These are phyloP conservation scores for Cryptoprocta ferox DNA, from an alignment of 2,797 vertebrate species.

Conservation along the genomic window DNA sequence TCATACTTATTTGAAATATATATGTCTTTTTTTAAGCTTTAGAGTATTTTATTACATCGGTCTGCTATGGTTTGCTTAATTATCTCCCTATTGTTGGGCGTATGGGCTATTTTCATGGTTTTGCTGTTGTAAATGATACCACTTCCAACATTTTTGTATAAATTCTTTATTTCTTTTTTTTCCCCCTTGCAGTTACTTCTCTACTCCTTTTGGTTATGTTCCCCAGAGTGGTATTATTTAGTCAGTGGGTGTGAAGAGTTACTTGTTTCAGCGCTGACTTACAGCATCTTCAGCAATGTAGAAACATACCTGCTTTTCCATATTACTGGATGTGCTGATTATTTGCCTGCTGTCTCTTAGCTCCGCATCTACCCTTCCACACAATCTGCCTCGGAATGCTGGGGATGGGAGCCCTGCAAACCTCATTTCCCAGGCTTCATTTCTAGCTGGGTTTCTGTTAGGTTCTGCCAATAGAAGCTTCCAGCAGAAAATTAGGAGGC, in stretches of 20 bases:
- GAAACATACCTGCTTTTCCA: neutral
- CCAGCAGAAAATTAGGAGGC: slow-evolving; percentile 25
- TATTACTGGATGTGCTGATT: neutral
- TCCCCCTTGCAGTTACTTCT: neutral
- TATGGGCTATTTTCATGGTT: slow-evolving; percentile 1
- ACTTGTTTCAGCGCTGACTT: neutral
- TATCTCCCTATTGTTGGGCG: neutral
- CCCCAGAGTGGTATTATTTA: neutral
- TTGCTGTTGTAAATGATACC: slow-evolving; percentile 49
- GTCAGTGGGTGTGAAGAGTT: neutral
- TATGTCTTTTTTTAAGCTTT: neutral
- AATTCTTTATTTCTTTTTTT: slow-evolving; percentile 5
- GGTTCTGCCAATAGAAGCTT: neutral
- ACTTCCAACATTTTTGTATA: slow-evolving; percentile 41
- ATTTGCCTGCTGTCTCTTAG: slow-evolving; percentile 3
- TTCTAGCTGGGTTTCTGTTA: neutral
- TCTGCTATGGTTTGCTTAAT: neutral
- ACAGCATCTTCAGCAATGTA: neutral
- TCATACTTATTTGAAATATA: slow-evolving; percentile 56
- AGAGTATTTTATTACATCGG: slow-evolving; percentile 29
- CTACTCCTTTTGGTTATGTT: neutral
- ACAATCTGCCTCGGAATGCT: neutral
- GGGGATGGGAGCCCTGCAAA: neutral
- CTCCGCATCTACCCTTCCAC: neutral
- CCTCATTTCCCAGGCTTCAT: neutral